Evolutionary conservation across 1,140 invertebrate species (phyloP), one percentile per base, ranked within the genome.

Genomic region (Sinella curviseta): DNA sequence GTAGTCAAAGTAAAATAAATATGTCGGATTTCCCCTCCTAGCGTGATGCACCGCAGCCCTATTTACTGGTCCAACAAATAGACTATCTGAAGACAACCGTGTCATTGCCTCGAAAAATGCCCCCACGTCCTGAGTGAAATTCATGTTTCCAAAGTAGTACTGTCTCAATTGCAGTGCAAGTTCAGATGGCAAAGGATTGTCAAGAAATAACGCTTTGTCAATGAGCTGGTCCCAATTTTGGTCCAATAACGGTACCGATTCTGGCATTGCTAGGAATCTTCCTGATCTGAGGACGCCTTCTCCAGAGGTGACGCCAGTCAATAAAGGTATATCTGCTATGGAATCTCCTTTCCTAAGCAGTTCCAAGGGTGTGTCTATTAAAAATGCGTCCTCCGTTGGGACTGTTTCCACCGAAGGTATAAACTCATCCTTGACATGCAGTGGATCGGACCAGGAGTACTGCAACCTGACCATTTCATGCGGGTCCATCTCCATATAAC

Each of bases 61-160:
- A n/a, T 8, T 14, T n/a, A 26, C 57, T 12, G 57, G 57, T 8
- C 16, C 16, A 4, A n/a, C 16, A 65, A 65, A 26, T n/a, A 65
- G 24, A 26, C 8, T n/a, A n/a, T 65, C 57, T 12, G 57, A 65
- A 16, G 26, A 12, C 16, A 65, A 8, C 24, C 8, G 4, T 8
- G 57, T 65, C 16, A 65, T n/a, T 14, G 3, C 26, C 24, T 16
- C 57, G 24, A 26, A 65, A 26, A 65, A 65, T n/a, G 3, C 4
- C 24, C 8, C 57, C 8, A 65, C 8, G 16, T 65, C 24, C 57
- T 65, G 14, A 8, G 16, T 12, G 65, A 70, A 70, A 26, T 8
- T 65, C 14, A 12, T 65, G 24, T 65, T 65, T 65, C 57, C 57
- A 65, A 65, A 65, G 26, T 65, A 65, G 24, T 65, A 65, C 16